Percentiles rank a stretch among this genome's conserved stretches.
phyloP scores from a whole-genome alignment of 2,797 vertebrate genomes.

The Phataginus tetradactyla region DNA sequence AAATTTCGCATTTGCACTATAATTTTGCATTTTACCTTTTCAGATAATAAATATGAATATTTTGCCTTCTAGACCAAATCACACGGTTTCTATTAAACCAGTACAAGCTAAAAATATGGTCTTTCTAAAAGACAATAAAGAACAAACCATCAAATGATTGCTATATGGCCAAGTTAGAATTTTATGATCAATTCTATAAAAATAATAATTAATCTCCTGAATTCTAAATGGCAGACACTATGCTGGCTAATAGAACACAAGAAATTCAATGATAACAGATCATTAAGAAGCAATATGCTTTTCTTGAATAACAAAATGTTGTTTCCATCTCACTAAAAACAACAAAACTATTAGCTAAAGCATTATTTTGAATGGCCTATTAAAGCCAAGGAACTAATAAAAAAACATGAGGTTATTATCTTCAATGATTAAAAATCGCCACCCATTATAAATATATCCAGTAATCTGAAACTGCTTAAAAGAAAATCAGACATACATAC shows the following conservation, averaged over 20 bases:
- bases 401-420: constrained; percentile 65
- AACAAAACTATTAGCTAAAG: constrained; percentile 73
- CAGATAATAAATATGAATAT: background rate
- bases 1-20: background rate
- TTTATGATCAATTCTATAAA: constrained; percentile 52
- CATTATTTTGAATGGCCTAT: constrained; percentile 67
- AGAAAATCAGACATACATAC: constrained; percentile 34
- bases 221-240: constrained; percentile 47
- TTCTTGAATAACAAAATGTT: constrained; percentile 70
- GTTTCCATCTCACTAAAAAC: constrained; percentile 63
- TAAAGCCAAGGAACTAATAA: constrained; percentile 68
- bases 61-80: constrained; percentile 2
- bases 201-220: constrained; percentile 59
- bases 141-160: constrained; percentile 24
- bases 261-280: constrained; percentile 51
- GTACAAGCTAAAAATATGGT: background rate
- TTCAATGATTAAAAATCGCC: constrained; percentile 66
- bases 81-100: background rate
- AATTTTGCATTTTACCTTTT: constrained; percentile 16
- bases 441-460: constrained; percentile 67
- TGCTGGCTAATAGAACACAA: background rate
- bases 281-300: constrained; percentile 61
- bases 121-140: constrained; percentile 31
- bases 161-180: constrained; percentile 47
- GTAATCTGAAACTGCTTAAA: constrained; percentile 51